Conservation (phyloP, 2,797 vertebrate species). For the Galagoides demidoff region DNA sequence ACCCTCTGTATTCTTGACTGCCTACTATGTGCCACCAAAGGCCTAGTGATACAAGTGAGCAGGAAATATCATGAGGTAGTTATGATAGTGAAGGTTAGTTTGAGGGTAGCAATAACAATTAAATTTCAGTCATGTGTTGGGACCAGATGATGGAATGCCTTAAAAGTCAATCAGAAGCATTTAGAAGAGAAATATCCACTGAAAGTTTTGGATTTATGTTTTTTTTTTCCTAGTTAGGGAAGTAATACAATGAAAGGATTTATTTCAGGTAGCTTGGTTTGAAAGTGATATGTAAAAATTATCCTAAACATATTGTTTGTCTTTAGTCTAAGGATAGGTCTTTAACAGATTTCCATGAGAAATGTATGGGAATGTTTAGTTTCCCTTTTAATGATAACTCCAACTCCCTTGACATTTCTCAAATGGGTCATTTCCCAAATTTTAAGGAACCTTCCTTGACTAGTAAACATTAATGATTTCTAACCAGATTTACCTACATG, state of each 20-base stretch:
- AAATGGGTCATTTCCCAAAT: neutral
- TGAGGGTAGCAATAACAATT: neutral
- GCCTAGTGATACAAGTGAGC: neutral
- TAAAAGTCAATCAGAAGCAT: slow-evolving; percentile 42
- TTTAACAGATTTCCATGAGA: slow-evolving; percentile 35
- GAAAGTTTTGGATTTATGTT: neutral
- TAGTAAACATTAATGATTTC: slow-evolving; percentile 28
- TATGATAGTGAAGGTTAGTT: neutral
- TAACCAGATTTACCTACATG: neutral
- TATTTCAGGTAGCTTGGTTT: slow-evolving; percentile 45
- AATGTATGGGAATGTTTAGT: neutral
- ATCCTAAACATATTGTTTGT: neutral
- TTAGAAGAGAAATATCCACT: slow-evolving; percentile 8
- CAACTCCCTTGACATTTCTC: slow-evolving; percentile 17
- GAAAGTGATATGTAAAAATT: neutral
- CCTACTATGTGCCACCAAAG: neutral
- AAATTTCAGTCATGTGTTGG: neutral
- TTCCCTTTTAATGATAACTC: slow-evolving; percentile 24
- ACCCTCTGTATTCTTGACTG: neutral
- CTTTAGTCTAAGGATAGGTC: neutral
- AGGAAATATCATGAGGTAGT: neutral
- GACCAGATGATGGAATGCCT: neutral
- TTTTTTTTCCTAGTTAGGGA: neutral
- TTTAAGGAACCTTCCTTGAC: slow-evolving; percentile 30
- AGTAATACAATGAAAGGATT: neutral